Evolutionary conservation across 2,113 vertebrate genomes (phyloP).

Genomic region (Amphiprion percula): DNA sequence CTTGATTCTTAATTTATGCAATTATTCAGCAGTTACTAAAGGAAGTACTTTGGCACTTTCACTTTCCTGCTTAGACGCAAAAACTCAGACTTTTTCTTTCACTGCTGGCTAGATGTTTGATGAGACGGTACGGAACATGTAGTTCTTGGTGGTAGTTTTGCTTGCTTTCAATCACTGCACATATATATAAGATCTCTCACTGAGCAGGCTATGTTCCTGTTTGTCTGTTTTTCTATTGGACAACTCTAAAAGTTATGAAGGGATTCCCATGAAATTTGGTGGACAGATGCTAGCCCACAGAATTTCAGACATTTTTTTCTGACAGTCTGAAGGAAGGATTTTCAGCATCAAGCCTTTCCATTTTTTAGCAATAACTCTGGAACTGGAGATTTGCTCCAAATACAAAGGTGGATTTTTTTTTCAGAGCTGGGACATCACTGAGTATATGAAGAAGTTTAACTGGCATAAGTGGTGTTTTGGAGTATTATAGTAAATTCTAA

Average conservation of each 20-base stretch:
- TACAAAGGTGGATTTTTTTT: neutral
- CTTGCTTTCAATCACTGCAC: neutral
- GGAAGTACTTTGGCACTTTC: neutral
- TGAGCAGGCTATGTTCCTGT: neutral
- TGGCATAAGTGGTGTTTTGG: neutral
- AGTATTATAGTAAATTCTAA: neutral
- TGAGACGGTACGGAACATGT: neutral
- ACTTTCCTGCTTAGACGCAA: neutral
- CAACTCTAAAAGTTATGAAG: constrained; percentile 1
- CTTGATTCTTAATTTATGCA: neutral
- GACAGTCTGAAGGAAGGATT: constrained; percentile 27
- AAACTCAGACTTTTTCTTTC: neutral
- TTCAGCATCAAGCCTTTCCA: neutral
- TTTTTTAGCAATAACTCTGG: constrained; percentile 28
- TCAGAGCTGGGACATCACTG: neutral
- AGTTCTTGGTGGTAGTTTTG: neutral
- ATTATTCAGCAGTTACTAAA: neutral
- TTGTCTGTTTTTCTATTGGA: neutral
- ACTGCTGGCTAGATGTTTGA: neutral
- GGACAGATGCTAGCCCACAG: neutral
- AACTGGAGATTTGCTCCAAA: constrained; percentile 14
- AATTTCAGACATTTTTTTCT: constrained; percentile 1
- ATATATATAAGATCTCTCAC: neutral
- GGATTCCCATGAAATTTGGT: constrained; percentile 11
- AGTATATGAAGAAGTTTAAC: neutral